Base-by-base conservation (phyloP, 2,113 vertebrate genomes). In the Podarcis cretensis region DNA sequence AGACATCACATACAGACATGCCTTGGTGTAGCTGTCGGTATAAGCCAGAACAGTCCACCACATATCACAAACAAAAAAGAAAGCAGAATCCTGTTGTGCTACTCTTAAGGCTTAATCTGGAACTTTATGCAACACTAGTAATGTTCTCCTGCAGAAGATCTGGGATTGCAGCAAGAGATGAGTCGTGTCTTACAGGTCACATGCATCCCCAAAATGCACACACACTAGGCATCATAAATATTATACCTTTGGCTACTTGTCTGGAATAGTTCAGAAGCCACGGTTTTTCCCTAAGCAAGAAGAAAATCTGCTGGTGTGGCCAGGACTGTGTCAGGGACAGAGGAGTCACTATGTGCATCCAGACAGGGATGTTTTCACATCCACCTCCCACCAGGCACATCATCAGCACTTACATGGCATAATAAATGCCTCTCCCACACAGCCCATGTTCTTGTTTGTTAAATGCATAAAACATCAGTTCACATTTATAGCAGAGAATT, bases 401-500 rank as follows among this genome's bases (percentile, higher is more conserved):
- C 79, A 76, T 54, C 66, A 92, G 84, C 30, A 79, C 27, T 82
- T 86, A 69, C 89, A 88, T 40, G 43, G 81, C 63, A 86, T 82
- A 83, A 90, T 40, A 82, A 76, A 86, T 69, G 81, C 74, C 32
- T 84, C 87, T 89, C 48, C 43, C 40, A 54, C 32, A 82, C 71
- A 68, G 71, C 32, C 66, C 3, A 66, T 12, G 20, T 80, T 78
- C 78, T 69, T 76, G 68, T 66, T 81, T 86, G 68, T 78, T 91
- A 25, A 71, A 66, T 0, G 69, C 27, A 87, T 88, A 82, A 75
- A 81, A 87, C 43, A 54, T 74, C 32, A 76, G 85, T 35, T 82
- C 65, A 65, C 88, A 76, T 89, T 27, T 84, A 81, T 3, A 90
- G 88, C 87, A 66, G 75, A 90, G 83, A 92, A 81, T 6, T 85